These are phyloP conservation scores for Varanus komodoensis DNA, from an alignment of 2,113 vertebrate genomes.

Conservation along the genomic window DNA sequence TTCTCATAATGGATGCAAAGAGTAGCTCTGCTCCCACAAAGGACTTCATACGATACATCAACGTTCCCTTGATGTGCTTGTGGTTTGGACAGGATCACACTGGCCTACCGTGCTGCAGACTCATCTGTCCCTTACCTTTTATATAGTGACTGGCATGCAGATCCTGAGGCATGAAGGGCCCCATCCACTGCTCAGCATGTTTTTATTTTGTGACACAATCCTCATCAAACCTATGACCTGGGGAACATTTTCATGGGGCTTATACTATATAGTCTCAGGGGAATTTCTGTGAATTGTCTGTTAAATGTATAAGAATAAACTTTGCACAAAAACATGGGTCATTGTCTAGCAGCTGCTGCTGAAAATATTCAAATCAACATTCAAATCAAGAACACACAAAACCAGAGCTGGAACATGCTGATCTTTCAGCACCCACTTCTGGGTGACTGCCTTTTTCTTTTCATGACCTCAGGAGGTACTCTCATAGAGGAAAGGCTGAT, in stretches of 20 bases:
- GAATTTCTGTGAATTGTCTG: not conserved
- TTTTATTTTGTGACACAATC: not conserved
- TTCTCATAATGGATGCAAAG: not conserved
- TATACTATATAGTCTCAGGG: not conserved
- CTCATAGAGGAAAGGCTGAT: not conserved
- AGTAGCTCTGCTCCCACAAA: not conserved
- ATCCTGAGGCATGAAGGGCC: not conserved
- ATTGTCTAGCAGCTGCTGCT: not conserved
- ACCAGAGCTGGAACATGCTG: not conserved
- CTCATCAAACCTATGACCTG: not conserved
- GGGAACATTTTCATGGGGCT: not conserved
- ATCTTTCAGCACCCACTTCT: not conserved
- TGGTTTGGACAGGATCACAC: not conserved
- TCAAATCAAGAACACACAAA: not conserved
- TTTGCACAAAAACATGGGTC: not conserved
- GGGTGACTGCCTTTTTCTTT: not conserved
- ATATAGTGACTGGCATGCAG: not conserved
- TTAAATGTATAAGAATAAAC: not conserved
- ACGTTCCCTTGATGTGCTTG: not conserved
- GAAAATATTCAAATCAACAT: not conserved
- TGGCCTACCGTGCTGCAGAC: too few species aligned
- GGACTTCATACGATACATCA: not conserved
- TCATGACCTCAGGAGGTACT: not conserved
- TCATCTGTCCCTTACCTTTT: not conserved
- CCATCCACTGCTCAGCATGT: not conserved